Evolutionary conservation across 2,888 invertebrate species (phyloP).

Genomic region (Campoplex nolae): DNA sequence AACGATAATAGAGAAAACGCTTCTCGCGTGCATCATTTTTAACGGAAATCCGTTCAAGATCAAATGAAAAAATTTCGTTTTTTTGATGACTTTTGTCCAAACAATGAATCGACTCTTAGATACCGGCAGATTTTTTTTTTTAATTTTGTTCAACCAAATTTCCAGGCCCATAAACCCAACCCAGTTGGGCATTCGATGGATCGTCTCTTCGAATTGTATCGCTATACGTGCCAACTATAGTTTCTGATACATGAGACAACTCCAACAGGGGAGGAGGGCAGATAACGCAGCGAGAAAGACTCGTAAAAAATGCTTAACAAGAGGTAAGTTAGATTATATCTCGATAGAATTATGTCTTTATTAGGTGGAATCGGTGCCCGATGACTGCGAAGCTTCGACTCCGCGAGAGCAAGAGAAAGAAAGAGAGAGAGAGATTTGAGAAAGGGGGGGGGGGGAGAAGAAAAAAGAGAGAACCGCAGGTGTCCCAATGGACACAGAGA

Average conservation of each 20-base stretch:
- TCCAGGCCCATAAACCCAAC: too few relatives aligned
- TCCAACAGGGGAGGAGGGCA: too few relatives aligned
- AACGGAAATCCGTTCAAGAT: too few relatives aligned
- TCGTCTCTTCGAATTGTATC: too few relatives aligned
- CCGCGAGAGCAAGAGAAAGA: conserved; percentile 51
- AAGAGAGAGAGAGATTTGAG: conserved; percentile 66
- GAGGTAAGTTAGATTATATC: conserved; percentile 77
- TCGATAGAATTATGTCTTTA: conserved; percentile 81
- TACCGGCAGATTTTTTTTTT: background rate
- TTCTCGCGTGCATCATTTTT: too few relatives aligned
- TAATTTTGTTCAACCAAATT: too few relatives aligned
- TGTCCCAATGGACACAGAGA: conserved; percentile 70
- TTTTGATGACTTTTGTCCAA: background rate
- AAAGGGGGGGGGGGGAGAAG: background rate
- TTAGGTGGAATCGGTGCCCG: conserved; percentile 73
- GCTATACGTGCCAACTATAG: too few relatives aligned
- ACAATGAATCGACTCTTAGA: background rate
- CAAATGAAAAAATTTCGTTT: background rate
- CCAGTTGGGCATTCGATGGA: too few relatives aligned
- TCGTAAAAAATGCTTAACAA: conserved; percentile 77
- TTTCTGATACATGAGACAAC: too few relatives aligned
- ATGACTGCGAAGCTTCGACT: too few relatives aligned
- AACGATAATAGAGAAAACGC: background rate
- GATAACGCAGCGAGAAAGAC: conserved; percentile 10
- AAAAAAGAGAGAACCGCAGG: conserved; percentile 71